Evolutionary conservation across 2,888 invertebrate species (phyloP).

Genomic region (Eilema caniola): DNA sequence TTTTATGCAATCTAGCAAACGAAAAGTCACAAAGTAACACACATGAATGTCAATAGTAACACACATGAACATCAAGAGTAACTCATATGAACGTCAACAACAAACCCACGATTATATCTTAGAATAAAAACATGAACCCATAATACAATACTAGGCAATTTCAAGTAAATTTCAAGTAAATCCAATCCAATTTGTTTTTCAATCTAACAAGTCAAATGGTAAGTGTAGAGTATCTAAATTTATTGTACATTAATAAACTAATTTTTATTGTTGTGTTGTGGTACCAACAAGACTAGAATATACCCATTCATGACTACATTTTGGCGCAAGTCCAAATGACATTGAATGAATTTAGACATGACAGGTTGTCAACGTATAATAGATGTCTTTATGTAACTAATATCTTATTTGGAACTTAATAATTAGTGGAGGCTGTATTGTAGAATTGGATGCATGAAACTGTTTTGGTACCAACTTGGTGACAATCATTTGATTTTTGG

Average conservation of each 20-base stretch:
- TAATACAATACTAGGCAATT: not conserved
- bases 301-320: conserved; percentile 50
- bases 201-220: not conserved
- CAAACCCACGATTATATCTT: too few species aligned
- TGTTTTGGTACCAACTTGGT: not conserved
- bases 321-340: conserved; percentile 45
- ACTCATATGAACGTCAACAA: too few species aligned
- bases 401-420: conserved; percentile 14
- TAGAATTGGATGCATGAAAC: not conserved
- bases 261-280: conserved; percentile 30
- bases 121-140: not conserved
- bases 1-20: too few species aligned
- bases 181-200: not conserved
- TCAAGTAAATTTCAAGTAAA: too few species aligned
- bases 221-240: conserved; percentile 11
- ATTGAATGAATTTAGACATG: conserved; percentile 52
- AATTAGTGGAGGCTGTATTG: not conserved
- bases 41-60: too few species aligned
- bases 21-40: too few species aligned
- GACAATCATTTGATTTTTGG: not conserved
- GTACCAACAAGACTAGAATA: conserved; percentile 33
- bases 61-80: too few species aligned
- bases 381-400: conserved; percentile 26
- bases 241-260: conserved; percentile 35
- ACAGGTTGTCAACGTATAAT: conserved; percentile 41